phyloP scores from a whole-genome alignment of 2,113 vertebrate genomes.

The Antigone vipio region DNA sequence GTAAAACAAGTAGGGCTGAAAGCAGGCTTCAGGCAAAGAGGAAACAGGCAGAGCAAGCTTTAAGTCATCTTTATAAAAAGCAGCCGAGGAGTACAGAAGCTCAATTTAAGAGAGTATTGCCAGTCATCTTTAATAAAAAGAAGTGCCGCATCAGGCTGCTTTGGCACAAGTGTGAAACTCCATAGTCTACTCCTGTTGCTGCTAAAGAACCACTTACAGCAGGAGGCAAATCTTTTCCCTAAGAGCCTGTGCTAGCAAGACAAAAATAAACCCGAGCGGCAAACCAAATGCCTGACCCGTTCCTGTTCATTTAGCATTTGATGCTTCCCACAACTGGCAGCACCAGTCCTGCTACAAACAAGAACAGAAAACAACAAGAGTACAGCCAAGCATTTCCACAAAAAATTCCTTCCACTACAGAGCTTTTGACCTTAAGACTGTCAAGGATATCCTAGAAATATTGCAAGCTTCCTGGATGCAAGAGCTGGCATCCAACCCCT shows the following conservation, averaged over 20 bases:
- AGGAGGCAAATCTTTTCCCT: neutral
- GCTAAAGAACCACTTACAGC: neutral
- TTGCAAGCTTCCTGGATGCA: neutral
- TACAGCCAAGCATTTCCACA: neutral
- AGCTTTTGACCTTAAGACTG: neutral
- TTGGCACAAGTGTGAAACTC: neutral
- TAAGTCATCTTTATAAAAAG: neutral
- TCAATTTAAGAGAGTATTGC: neutral
- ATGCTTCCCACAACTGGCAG: neutral
- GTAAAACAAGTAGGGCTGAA: neutral
- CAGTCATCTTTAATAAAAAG: constrained; percentile 10
- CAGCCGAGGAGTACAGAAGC: neutral
- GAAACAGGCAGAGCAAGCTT: neutral
- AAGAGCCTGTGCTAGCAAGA: neutral
- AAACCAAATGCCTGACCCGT: neutral
- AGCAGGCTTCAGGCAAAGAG: neutral
- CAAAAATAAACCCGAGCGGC: neutral
- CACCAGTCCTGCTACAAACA: neutral
- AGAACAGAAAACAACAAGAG: neutral
- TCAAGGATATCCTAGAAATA: neutral
- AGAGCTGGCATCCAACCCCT: neutral
- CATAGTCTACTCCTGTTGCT: neutral
- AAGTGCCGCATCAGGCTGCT: neutral
- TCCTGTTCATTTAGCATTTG: neutral
- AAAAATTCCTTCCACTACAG: neutral